Conservation (phyloP, 2,888 invertebrate genomes). For the Campoplex capitator region DNA sequence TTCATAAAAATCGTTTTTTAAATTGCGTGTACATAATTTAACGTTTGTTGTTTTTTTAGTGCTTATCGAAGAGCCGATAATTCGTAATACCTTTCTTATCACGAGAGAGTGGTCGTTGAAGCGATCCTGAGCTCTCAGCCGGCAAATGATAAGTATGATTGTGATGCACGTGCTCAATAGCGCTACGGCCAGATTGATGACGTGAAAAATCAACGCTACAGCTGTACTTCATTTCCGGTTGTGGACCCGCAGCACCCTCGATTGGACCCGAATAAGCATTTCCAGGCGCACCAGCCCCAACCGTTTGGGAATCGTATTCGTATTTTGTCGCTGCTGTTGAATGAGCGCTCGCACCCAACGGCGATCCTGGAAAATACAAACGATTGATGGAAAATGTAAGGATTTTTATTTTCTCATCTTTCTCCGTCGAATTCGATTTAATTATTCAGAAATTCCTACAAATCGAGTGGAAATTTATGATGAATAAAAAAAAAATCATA, state of each 20-base stretch:
- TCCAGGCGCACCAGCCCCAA: slow-evolving; percentile 82
- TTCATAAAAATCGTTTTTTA: background rate
- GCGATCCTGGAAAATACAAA: slow-evolving; percentile 76
- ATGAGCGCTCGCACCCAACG: slow-evolving; percentile 78
- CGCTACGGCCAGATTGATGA: slow-evolving; percentile 85
- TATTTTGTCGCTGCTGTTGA: slow-evolving; percentile 86
- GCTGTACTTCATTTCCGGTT: slow-evolving; percentile 89
- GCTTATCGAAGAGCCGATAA: background rate
- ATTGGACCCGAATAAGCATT: slow-evolving; percentile 84
- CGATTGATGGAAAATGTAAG: background rate
- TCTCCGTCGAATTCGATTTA: background rate
- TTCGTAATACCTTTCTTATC: slow-evolving; percentile 89
- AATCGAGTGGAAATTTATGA: too few relatives aligned
- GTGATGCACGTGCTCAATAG: slow-evolving; percentile 90
- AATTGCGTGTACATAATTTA: background rate
- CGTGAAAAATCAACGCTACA: slow-evolving; percentile 89
- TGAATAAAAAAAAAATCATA: background rate
- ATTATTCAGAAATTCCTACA: background rate
- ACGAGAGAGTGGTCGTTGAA: slow-evolving; percentile 88
- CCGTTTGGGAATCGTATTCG: slow-evolving; percentile 82
- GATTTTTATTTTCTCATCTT: background rate
- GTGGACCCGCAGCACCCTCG: slow-evolving; percentile 85
- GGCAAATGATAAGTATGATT: slow-evolving; percentile 96
- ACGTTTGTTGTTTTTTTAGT: background rate
- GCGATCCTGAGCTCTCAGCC: slow-evolving; percentile 88